Evolutionary conservation across 30 jellyfish, hydroid and myxozoan genomes (phyloP).

Genomic region (Morbakka virulenta): DNA sequence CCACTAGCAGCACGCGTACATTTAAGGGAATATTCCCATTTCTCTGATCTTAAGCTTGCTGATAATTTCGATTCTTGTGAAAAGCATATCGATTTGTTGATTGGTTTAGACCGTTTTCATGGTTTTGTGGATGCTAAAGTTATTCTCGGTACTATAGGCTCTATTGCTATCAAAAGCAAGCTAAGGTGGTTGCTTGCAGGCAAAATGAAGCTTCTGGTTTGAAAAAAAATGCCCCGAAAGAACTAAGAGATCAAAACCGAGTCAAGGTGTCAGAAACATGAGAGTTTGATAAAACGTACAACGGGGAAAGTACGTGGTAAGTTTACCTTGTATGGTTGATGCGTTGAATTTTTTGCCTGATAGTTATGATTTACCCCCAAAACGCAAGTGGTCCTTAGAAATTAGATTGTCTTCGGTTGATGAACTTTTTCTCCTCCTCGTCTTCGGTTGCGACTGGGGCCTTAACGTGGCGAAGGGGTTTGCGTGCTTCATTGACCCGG

Average conservation of each 20-base stretch:
- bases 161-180: conserved; percentile 8
- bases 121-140: conserved; percentile 21
- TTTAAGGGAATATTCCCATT: conserved; percentile 11
- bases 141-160: conserved; percentile 22
- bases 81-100: conserved; percentile 4
- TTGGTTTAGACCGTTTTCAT: conserved; percentile 31
- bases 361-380: too few relatives aligned
- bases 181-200: neutral
- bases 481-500: too few relatives aligned
- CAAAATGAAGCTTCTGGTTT: neutral
- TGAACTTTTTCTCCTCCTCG: too few relatives aligned
- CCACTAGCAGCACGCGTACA: conserved; percentile 15
- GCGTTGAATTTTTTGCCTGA: too few relatives aligned
- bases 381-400: too few relatives aligned
- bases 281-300: neutral
- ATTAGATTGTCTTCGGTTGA: too few relatives aligned
- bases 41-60: conserved; percentile 27
- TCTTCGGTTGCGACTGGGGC: too few relatives aligned
- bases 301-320: neutral
- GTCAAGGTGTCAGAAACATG: neutral
- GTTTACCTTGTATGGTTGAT: too few relatives aligned
- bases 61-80: conserved; percentile 2
- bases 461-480: too few relatives aligned
- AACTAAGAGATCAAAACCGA: neutral
- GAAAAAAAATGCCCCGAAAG: neutral